A percentile compares a stretch with the other conserved stretches of the same genome.
These are phyloP conservation scores for Bufotes viridis DNA, from an alignment of 2,797 vertebrate genomes.

Conservation along the genomic window DNA sequence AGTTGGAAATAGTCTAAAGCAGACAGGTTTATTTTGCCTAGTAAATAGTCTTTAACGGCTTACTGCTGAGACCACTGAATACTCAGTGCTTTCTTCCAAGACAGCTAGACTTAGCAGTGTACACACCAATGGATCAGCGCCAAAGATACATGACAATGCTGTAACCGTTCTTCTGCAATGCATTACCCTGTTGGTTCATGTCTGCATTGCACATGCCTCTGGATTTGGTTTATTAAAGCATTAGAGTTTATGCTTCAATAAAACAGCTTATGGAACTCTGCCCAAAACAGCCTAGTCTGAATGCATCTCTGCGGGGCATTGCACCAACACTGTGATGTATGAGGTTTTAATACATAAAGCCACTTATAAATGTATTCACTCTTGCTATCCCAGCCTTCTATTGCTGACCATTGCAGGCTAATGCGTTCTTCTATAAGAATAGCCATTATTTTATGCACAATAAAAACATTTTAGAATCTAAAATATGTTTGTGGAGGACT, in stretches of 20 bases:
- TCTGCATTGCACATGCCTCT: neutral
- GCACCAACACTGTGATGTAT: neutral
- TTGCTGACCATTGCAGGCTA: neutral
- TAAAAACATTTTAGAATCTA: neutral
- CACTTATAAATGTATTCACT: neutral
- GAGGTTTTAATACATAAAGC: neutral
- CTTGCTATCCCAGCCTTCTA: neutral
- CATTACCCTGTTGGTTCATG: no score
- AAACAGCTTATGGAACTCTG: neutral
- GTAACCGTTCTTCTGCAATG: neutral
- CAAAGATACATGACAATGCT: no score
- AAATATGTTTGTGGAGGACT: neutral
- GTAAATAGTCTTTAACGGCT: slow-evolving; percentile 23
- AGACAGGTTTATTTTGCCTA: neutral
- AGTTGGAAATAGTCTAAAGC: neutral
- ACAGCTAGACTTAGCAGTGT: neutral
- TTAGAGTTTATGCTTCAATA: no score
- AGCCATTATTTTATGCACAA: neutral
- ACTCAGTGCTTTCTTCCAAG: neutral
- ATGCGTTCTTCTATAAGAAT: neutral
- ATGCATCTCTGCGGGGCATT: neutral
- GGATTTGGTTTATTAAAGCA: neutral
- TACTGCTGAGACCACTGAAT: neutral
- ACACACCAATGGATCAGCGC: neutral
- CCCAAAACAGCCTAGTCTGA: neutral